Evolutionary conservation across 2,113 vertebrate genomes (phyloP), one percentile per base, ranked within the genome.

Genomic region (Columba janthina): DNA sequence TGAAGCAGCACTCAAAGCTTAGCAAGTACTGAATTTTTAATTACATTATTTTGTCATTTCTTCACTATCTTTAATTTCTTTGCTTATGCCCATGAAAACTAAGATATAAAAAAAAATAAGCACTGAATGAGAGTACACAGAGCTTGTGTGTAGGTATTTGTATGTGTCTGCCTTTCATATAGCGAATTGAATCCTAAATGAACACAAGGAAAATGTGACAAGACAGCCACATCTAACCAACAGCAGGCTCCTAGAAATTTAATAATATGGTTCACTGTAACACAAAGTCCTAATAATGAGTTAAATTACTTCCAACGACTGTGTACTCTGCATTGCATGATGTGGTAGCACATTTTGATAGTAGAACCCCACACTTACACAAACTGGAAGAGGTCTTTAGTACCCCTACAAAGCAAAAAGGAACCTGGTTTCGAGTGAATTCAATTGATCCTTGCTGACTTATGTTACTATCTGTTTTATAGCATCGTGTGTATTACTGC

Each of bases 1-100:
- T 93, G 75, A 93, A 92, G 72, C 22, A 93, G 56, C 89, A 92
- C 89, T 96, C 48, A 72, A 96, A 93, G 75, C 61, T 87, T 74
- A 61, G 61, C n/a, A 94, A 93, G 81, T 84, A 77, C 16, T 75
- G 73, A 75, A 71, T 86, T 95, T 96, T 82, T 96, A 93, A 92
- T 93, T 70, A 80, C 19, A 8, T 50, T 4, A 58, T 64, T 86
- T 89, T 87, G 17, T 54, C 80, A n/a, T 93, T 93, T 85, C 42
- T 90, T 86, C 56, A 11, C 53, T 70, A 15, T 66, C 72, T 88
- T 82, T 65, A 86, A 71, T 8, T 77, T 92, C 60, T 85, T 92
- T 86, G 58, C 62, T 74, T 87, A 79, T 38, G 48, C 10, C 71
- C 12, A 5, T 53, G 53, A 80, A 88, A 93, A 64, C 29, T 44